Evolutionary conservation across 2,888 invertebrate genomes (phyloP), one percentile per base, ranked within the genome.

Genomic region (Hylaea fasciaria): DNA sequence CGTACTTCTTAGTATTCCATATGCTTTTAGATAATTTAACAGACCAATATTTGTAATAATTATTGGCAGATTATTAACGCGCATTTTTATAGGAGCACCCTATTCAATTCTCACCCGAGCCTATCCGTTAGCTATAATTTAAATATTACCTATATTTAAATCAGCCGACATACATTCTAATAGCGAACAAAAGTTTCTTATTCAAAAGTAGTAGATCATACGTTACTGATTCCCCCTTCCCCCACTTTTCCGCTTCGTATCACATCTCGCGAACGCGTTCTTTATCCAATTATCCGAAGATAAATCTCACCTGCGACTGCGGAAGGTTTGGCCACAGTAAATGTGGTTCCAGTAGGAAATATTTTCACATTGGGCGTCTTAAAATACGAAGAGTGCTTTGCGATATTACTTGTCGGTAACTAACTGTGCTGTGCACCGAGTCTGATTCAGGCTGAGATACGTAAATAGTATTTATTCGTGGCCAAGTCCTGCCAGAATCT

Each of bases 291-390:
- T 92, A 92, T 88, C 87, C 86, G 86, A 81, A 91, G 89, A 92
- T 92, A 92, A 91, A 91, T 92, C 89, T 91, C 92, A 92, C 92
- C 92, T 92, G 92, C 85, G 90, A 89, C 92, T 91, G 86, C 83
- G 76, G 83, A 80, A 87, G 87, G 64, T 62, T 44, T 45, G 49
- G 46, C 1, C 54, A 53, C 48, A 65, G 66, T 57, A 22, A 12
- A 14, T 16, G 28, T 32, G 29, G 9, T 35, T 32, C 14, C 50
- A 54, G 62, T 44, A 35, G 48, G 32, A 10, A 8, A 51, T 40
- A 12, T 57, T 12, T 2, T 3, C 2, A 9, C 35, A 22, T 44
- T 2, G 2, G 7, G 11, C 32, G 7, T 32, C 32, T 7, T 5
- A 5, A 3, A 32, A 32, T 9, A 28, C 28, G 4, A 5, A 9